Evolutionary conservation across 2,797 vertebrate species (phyloP).

Genomic region (Schizopygopsis pylzovi): DNA sequence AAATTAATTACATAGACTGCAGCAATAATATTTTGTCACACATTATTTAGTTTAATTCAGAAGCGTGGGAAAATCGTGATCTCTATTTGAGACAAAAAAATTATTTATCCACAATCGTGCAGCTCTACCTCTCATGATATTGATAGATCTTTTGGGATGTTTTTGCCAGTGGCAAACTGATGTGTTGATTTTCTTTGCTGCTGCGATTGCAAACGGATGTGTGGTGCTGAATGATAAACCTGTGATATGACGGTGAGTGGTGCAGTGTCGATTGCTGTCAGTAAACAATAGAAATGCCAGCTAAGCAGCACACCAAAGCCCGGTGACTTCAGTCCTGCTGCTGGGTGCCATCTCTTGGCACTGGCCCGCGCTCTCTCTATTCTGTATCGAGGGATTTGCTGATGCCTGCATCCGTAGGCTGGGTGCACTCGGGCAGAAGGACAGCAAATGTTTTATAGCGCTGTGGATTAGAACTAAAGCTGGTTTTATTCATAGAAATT

Average conservation of each 20-base stretch:
- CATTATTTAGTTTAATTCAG: too few relatives aligned
- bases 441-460: slow-evolving; percentile 56
- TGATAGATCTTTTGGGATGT: neutral
- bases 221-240: neutral
- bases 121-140: slow-evolving; percentile 14
- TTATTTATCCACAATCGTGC: too few relatives aligned
- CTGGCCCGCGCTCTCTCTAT: slow-evolving; percentile 21
- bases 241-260: slow-evolving; percentile 58
- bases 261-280: slow-evolving; percentile 52
- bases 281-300: slow-evolving; percentile 68
- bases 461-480: slow-evolving; percentile 37
- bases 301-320: slow-evolving; percentile 67
- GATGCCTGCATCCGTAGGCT: slow-evolving; percentile 60
- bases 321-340: slow-evolving; percentile 44
- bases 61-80: too few relatives aligned
- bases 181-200: neutral
- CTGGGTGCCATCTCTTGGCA: slow-evolving; percentile 52
- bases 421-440: slow-evolving; percentile 58
- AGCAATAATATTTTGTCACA: too few relatives aligned
- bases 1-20: too few relatives aligned
- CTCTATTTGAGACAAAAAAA: too few relatives aligned
- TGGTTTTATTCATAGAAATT: slow-evolving; percentile 54
- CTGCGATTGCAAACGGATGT: neutral
- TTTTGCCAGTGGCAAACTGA: slow-evolving; percentile 1
- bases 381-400: slow-evolving; percentile 66